A percentile compares a stretch with the other conserved stretches of the same genome.
phyloP scores from a whole-genome alignment of 2,797 vertebrate species.

The Anomalospiza imberbis region DNA sequence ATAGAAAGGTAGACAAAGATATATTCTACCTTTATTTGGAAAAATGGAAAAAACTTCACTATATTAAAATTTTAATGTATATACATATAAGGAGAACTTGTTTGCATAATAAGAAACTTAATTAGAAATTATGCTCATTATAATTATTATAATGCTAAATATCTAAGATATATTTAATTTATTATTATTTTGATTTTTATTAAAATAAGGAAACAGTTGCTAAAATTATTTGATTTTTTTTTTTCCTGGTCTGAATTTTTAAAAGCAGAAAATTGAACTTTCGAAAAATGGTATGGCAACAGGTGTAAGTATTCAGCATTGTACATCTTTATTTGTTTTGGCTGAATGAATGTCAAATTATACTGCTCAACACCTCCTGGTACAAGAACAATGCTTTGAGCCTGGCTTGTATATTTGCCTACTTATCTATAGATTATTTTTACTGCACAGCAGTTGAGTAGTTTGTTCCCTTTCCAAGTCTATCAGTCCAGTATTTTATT shows the following conservation, averaged over 20 bases:
- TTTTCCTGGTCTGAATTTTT: not conserved
- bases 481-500: slow-evolving; percentile 33
- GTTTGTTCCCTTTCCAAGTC: slow-evolving; percentile 53
- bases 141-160: not conserved
- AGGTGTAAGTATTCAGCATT: slow-evolving; percentile 55
- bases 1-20: not conserved
- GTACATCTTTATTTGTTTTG: slow-evolving; percentile 45
- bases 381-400: slow-evolving; percentile 31
- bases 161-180: not conserved
- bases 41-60: not conserved
- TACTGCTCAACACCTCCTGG: slow-evolving; percentile 26
- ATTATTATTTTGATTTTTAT: not conserved
- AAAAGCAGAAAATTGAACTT: not conserved
- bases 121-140: not conserved
- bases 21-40: not conserved
- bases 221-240: not conserved
- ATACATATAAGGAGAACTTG: not conserved
- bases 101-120: not conserved
- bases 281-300: not conserved
- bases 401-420: slow-evolving; percentile 42
- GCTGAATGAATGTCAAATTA: slow-evolving; percentile 54
- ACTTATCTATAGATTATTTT: slow-evolving; percentile 54
- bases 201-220: not conserved
- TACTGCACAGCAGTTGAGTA: slow-evolving; percentile 27
- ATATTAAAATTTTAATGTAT: not conserved